Evolutionary conservation across 2,797 vertebrate genomes (phyloP).

Genomic region (Graptemys geographica): DNA sequence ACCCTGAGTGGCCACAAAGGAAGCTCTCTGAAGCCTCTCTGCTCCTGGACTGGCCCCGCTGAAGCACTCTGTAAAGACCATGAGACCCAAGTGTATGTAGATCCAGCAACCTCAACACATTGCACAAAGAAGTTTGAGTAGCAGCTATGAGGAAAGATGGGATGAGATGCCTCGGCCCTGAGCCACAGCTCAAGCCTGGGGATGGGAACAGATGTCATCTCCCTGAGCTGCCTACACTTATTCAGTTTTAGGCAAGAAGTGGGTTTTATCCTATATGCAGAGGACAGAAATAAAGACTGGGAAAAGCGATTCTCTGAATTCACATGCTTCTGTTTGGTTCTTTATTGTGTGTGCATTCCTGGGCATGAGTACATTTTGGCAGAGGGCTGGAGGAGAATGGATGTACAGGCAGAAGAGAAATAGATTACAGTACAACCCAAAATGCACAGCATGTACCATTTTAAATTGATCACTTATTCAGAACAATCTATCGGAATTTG

Average conservation of each 20-base stretch:
- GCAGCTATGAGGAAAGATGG: neutral
- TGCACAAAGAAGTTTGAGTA: fast-evolving
- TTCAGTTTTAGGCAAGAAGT: neutral
- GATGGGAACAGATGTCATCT: neutral
- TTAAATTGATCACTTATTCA: fast-evolving
- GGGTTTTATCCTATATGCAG: neutral
- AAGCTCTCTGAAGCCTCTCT: neutral
- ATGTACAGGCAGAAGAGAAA: neutral
- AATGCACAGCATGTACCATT: neutral
- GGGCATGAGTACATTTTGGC: neutral
- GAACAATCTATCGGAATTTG: neutral
- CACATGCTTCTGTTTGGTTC: neutral
- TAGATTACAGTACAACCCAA: neutral
- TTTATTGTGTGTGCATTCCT: neutral
- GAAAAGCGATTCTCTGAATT: neutral
- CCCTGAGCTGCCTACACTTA: neutral
- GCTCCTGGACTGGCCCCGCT: no score
- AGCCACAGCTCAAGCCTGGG: fast-evolving
- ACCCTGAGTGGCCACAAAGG: neutral
- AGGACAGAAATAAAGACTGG: neutral
- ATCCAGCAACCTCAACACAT: neutral
- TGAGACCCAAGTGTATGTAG: fast-evolving
- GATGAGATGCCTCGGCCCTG: neutral
- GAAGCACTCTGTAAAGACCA: no score
- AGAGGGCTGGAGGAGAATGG: fast-evolving